phyloP scores from a whole-genome alignment of 2,888 invertebrate genomes.

The Orthosia gracilis region DNA sequence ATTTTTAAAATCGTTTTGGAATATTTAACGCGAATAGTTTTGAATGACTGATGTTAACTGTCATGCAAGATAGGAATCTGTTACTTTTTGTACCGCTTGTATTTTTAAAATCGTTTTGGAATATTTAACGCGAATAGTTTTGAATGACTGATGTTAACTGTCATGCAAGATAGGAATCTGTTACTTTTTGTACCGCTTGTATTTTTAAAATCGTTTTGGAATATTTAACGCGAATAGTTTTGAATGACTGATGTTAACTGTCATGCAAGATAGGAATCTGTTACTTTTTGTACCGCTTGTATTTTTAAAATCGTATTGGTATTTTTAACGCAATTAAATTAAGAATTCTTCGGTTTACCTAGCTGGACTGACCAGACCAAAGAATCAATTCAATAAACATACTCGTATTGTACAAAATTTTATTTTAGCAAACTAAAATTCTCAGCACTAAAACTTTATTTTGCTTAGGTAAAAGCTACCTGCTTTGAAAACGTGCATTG shows the following conservation, averaged over 20 bases:
- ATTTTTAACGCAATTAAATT: neutral
- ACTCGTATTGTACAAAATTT: constrained; percentile 4
- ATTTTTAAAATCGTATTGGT: neutral
- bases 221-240: too few species aligned
- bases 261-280: too few species aligned
- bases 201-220: too few species aligned
- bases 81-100: too few species aligned
- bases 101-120: too few species aligned
- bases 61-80: neutral
- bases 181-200: too few species aligned
- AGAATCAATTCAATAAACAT: constrained; percentile 19
- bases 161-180: neutral
- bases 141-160: neutral
- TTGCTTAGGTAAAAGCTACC: constrained; percentile 37
- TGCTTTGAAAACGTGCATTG: constrained; percentile 42
- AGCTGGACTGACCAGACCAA: neutral
- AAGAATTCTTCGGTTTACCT: neutral
- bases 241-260: neutral
- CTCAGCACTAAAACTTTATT: constrained; percentile 30
- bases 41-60: neutral
- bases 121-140: too few species aligned
- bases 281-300: neutral
- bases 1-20: too few species aligned
- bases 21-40: too few species aligned
- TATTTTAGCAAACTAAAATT: constrained; percentile 23